Base-by-base conservation (phyloP, 1,140 invertebrate species). In the Maniola jurtina region DNA sequence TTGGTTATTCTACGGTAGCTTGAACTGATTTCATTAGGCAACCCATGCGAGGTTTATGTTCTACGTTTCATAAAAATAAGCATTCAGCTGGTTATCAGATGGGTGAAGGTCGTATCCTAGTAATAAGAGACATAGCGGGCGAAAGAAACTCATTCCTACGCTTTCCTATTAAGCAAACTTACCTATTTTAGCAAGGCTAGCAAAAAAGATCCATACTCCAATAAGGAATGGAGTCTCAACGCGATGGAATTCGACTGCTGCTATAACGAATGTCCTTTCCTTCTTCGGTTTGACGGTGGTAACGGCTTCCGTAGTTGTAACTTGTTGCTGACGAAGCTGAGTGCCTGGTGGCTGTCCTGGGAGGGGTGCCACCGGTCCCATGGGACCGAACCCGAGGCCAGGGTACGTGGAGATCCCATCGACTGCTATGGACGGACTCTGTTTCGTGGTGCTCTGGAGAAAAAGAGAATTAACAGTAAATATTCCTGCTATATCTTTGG, bases 101-200 rank as follows among this genome's bases (percentile, higher is more conserved):
- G 25, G 25, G 25, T 25, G 25, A 25, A 25, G 4, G 25, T 25
- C 25, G 25, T 25, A 25, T 25, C 25, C n/a, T n/a, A n/a, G n/a
- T n/a, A n/a, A n/a, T n/a, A n/a, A n/a, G n/a, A n/a, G n/a, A n/a
- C n/a, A n/a, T n/a, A n/a, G n/a, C n/a, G n/a, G n/a, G n/a, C n/a
- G n/a, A n/a, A n/a, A n/a, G n/a, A n/a, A n/a, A n/a, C n/a, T n/a
- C n/a, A n/a, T n/a, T n/a, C n/a, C n/a, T 25, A 4, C 25, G 25
- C 25, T 25, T 25, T 25, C 25, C 25, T 48, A 47, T 16, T 48
- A 25, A 61, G 34, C 40, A 38, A 16, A 66, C 95, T 95, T 86
- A 98, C 98, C 97, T 80, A 98, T 98, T 94, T 98, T 99, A 4
- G 97, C 97, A 75, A 98, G 91, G 84, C 96, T 97, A 16, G 97